phyloP scores from a whole-genome alignment of 2,888 invertebrate genomes.

The Dione vanillae region DNA sequence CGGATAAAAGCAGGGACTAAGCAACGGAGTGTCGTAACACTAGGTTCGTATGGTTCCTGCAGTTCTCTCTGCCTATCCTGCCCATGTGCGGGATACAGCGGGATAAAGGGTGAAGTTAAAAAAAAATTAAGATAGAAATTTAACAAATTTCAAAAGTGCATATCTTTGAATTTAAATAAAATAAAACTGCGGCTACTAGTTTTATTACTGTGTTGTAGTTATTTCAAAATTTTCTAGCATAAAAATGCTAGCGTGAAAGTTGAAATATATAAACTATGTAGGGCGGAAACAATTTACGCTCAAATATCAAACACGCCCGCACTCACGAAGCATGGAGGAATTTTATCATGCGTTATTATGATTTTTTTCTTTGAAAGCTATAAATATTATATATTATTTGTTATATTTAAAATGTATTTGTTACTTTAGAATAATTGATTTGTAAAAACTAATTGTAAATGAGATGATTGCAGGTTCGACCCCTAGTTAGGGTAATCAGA shows the following conservation, averaged over 20 bases:
- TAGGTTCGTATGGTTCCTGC: no score
- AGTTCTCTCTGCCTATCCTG: no score
- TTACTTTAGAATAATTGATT: no score
- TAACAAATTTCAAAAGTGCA: neutral
- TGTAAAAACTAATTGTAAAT: no score
- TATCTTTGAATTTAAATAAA: constrained; percentile 7
- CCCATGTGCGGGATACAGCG: no score
- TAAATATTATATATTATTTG: constrained; percentile 10
- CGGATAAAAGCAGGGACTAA: no score
- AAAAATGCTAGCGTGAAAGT: constrained; percentile 29
- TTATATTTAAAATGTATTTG: neutral
- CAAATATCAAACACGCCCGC: constrained; percentile 31
- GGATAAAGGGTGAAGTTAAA: no score
- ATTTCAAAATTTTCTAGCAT: constrained; percentile 25
- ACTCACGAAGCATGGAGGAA: constrained; percentile 24
- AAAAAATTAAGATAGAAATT: no score
- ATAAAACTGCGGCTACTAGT: neutral
- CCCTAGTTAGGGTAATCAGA: no score
- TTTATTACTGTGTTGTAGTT: constrained; percentile 22
- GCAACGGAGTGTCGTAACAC: no score
- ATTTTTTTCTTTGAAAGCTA: constrained; percentile 8
- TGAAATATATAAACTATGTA: constrained; percentile 34
- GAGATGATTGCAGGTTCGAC: no score
- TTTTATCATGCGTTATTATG: constrained; percentile 34
- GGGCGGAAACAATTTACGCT: constrained; percentile 39